A percentile compares a stretch with the other conserved stretches of the same genome.
These are phyloP conservation scores for Cataglyphis cursor DNA, from an alignment of 2,888 invertebrate genomes.

Conservation along the genomic window DNA sequence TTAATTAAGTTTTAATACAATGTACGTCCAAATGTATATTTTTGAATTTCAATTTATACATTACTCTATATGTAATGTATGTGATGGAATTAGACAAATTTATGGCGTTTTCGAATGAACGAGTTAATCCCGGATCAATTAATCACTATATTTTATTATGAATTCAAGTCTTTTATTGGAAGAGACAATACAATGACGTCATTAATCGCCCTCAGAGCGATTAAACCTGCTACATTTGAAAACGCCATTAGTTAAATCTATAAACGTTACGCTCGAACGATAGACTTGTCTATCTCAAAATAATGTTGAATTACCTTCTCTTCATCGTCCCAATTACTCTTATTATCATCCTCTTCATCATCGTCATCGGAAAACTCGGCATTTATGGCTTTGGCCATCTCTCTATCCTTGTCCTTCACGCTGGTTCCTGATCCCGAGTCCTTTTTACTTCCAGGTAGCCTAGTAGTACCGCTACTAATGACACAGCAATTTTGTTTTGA, in stretches of 20 bases:
- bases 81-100: neutral
- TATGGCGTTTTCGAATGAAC: too few species aligned
- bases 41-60: neutral
- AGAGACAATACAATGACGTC: too few species aligned
- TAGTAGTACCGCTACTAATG: constrained; percentile 85
- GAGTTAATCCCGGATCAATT: too few species aligned
- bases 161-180: too few species aligned
- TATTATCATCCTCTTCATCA: constrained; percentile 84
- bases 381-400: constrained; percentile 85
- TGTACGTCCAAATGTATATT: neutral
- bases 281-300: neutral
- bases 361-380: constrained; percentile 85
- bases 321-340: constrained; percentile 84
- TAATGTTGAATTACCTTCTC: constrained; percentile 79
- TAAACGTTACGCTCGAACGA: neutral
- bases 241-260: constrained; percentile 1
- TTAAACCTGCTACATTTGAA: too few species aligned
- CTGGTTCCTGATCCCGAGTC: constrained; percentile 83
- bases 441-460: constrained; percentile 86
- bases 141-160: too few species aligned
- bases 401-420: constrained; percentile 86
- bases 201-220: too few species aligned
- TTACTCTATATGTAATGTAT: neutral
- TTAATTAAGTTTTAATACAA: neutral
- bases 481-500: constrained; percentile 85